These are phyloP conservation scores for Meliscaeva auricollis DNA, from an alignment of 2,888 invertebrate species.

Conservation along the genomic window DNA sequence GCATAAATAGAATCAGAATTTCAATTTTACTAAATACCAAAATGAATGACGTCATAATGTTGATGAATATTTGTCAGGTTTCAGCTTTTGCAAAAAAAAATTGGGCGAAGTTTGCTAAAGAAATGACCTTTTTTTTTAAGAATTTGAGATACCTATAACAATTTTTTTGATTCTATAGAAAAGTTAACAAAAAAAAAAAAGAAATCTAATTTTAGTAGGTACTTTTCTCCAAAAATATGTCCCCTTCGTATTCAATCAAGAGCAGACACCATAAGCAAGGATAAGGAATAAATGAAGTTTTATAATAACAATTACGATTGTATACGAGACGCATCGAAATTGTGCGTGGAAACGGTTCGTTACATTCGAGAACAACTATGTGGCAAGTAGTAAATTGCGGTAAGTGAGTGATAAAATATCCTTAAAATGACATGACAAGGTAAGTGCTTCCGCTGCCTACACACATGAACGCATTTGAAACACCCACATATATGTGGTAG, in stretches of 20 bases:
- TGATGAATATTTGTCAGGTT: too few species aligned
- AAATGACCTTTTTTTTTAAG: too few species aligned
- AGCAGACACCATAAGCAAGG: not conserved
- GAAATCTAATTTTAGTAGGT: too few species aligned
- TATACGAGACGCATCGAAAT: not conserved
- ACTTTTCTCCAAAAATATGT: too few species aligned
- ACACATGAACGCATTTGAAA: conserved; percentile 38
- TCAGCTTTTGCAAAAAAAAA: too few species aligned
- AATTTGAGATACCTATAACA: too few species aligned
- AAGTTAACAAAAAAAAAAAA: too few species aligned
- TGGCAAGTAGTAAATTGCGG: conserved; percentile 71
- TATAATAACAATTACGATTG: conserved; percentile 16
- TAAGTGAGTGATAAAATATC: conserved; percentile 76
- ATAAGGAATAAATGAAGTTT: conserved; percentile 2
- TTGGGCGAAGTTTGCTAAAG: too few species aligned
- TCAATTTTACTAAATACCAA: too few species aligned
- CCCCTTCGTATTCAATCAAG: not conserved
- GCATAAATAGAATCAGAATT: too few species aligned
- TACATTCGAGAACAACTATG: conserved; percentile 64
- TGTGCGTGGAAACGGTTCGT: conserved; percentile 70
- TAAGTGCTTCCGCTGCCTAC: conserved; percentile 70
- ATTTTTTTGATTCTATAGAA: too few species aligned
- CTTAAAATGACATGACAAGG: conserved; percentile 75
- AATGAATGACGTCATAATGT: too few species aligned
- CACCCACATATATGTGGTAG: conserved; percentile 55